Evolutionary conservation across 2,797 vertebrate genomes (phyloP).

Genomic region (Acanthiza pusilla): DNA sequence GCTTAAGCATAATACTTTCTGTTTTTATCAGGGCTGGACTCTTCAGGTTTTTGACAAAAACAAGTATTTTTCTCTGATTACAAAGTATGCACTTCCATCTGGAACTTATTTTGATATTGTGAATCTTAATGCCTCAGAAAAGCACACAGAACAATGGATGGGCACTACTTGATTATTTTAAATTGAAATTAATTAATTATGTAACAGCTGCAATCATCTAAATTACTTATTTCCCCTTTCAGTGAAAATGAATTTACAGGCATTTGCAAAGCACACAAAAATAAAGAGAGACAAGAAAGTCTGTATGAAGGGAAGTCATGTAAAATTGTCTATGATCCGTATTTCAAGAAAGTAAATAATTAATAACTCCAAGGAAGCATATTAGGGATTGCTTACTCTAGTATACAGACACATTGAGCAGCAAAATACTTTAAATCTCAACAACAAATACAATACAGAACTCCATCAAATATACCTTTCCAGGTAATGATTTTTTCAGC

Average conservation of each 20-base stretch:
- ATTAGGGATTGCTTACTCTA: conserved; percentile 41
- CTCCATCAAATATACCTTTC: conserved; percentile 30
- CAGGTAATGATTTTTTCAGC: conserved; percentile 22
- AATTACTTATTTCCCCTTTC: conserved; percentile 44
- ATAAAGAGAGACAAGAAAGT: conserved; percentile 36
- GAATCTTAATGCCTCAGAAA: conserved; percentile 34
- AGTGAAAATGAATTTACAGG: conserved; percentile 34
- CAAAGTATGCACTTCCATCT: conserved; percentile 14
- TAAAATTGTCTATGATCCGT: conserved; percentile 45
- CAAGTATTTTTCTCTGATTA: background rate
- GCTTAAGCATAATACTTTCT: background rate
- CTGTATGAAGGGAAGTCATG: conserved; percentile 21
- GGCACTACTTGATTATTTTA: conserved; percentile 36
- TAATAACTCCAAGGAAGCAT: conserved; percentile 52
- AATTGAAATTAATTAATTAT: conserved; percentile 64
- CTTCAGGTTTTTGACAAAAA: background rate
- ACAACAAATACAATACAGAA: conserved; percentile 22
- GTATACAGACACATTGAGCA: conserved; percentile 33
- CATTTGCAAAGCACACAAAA: conserved; percentile 47
- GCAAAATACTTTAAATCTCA: conserved; percentile 36
- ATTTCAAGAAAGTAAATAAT: conserved; percentile 65
- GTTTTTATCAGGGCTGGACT: background rate
- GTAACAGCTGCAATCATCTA: conserved; percentile 45
- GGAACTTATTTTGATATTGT: conserved; percentile 45
- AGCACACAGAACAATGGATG: background rate